Evolutionary conservation across 2,888 invertebrate genomes (phyloP).

Genomic region (Drosophila cyrtoloma): DNA sequence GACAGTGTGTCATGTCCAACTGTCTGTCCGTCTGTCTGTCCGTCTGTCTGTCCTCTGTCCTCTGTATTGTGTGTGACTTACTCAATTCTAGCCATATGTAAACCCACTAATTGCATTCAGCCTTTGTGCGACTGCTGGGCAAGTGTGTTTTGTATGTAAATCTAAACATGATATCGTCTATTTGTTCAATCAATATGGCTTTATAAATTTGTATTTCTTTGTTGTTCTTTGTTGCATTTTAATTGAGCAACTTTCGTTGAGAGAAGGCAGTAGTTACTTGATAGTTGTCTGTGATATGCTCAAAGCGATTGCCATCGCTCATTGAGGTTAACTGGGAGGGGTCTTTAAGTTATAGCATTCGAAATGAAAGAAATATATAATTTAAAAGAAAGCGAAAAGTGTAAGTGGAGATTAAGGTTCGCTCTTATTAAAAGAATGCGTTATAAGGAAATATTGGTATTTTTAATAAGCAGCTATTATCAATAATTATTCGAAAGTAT

Average conservation of each 20-base stretch:
- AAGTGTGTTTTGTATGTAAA: constrained; percentile 14
- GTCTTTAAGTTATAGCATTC: constrained; percentile 12
- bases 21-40: constrained; percentile 11
- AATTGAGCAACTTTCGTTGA: constrained; percentile 21
- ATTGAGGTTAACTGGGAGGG: constrained; percentile 35
- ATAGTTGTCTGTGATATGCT: neutral
- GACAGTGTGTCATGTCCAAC: constrained; percentile 49
- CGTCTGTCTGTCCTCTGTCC: constrained; percentile 7
- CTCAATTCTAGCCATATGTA: constrained; percentile 47
- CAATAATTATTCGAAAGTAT: too few relatives aligned
- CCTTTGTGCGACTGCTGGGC: constrained; percentile 25
- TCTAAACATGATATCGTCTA: constrained; percentile 25
- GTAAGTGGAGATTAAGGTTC: neutral
- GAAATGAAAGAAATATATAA: neutral
- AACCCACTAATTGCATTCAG: constrained; percentile 52
- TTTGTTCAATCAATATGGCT: constrained; percentile 24
- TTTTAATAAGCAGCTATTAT: neutral
- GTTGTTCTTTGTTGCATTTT: constrained; percentile 3
- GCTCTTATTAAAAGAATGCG: constrained; percentile 12
- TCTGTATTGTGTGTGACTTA: constrained; percentile 42
- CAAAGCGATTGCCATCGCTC: neutral
- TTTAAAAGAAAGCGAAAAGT: neutral
- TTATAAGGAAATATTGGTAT: neutral
- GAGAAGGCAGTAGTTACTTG: neutral
- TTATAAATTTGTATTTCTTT: neutral